Percentiles rank a stretch among this genome's conserved stretches.
phyloP scores from a whole-genome alignment of 2,888 invertebrate species.

The Galeopsomyia nigrocyanea region DNA sequence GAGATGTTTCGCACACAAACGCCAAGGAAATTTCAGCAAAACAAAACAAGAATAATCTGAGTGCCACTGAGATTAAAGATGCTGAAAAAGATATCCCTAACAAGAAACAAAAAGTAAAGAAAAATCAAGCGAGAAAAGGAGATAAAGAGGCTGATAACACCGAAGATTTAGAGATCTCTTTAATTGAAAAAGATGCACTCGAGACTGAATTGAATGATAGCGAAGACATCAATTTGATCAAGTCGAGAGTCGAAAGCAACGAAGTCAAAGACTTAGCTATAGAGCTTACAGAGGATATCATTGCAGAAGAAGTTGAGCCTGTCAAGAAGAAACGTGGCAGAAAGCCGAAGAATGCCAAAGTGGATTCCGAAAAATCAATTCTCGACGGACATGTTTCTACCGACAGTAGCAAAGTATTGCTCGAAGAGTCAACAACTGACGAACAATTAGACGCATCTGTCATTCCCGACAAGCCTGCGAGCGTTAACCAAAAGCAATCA shows the following conservation, averaged over 20 bases:
- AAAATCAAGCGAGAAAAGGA: constrained; percentile 19
- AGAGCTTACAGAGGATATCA: neutral
- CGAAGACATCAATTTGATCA: neutral
- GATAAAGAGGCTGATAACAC: constrained; percentile 7
- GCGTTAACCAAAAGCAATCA: constrained; percentile 18
- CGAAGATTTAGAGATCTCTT: neutral
- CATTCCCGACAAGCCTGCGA: neutral
- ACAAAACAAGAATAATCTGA: constrained; percentile 22
- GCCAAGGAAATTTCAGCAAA: constrained; percentile 1
- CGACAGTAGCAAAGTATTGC: neutral
- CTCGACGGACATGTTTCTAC: constrained; percentile 42
- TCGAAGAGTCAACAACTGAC: constrained; percentile 1
- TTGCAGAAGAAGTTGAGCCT: neutral
- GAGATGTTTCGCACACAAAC: neutral
- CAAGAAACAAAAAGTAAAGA: constrained; percentile 9
- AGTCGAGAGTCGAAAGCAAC: neutral
- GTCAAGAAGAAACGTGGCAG: constrained; percentile 27
- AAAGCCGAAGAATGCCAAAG: constrained; percentile 13
- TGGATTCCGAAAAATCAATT: neutral
- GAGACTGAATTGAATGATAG: constrained; percentile 24
- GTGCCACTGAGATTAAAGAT: constrained; percentile 9
- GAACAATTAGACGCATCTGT: neutral
- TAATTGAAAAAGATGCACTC: neutral
- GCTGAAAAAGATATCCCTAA: constrained; percentile 17
- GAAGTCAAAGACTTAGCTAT: neutral